Conservation (phyloP, 2,113 vertebrate genomes). For the Alethe diademata region DNA sequence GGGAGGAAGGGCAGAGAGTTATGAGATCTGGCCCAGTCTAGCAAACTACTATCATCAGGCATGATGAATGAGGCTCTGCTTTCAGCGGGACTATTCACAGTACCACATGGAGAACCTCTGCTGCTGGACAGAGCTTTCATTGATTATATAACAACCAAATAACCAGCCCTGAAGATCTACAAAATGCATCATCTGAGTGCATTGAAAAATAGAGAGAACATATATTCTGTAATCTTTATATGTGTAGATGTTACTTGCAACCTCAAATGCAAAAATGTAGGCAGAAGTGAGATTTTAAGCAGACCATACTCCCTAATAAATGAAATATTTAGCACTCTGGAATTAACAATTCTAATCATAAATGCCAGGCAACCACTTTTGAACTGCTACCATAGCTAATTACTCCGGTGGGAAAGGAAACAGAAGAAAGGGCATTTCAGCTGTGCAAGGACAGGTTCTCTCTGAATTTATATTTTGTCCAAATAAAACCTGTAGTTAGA, state of each 20-base stretch:
- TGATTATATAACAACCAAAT: background rate
- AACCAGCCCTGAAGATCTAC: background rate
- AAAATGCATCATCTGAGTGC: background rate
- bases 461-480: slow-evolving; percentile 30
- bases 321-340: slow-evolving; percentile 15
- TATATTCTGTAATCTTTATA: background rate
- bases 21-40: background rate
- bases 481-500: background rate
- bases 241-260: background rate
- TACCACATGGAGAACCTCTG: background rate
- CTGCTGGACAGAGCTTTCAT: background rate
- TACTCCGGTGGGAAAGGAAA: slow-evolving; percentile 35
- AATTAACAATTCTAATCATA: slow-evolving; percentile 57
- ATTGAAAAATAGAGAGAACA: background rate
- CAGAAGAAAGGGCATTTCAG: slow-evolving; percentile 19
- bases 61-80: background rate
- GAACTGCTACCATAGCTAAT: slow-evolving; percentile 54
- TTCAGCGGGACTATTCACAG: background rate
- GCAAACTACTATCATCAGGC: background rate
- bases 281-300: background rate
- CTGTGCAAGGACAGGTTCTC: slow-evolving; percentile 35
- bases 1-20: background rate
- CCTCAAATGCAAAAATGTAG: background rate
- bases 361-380: slow-evolving; percentile 36
- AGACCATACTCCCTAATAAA: background rate